Conservation (phyloP, 2,888 invertebrate genomes). For the Sphaeridia pumilis region DNA sequence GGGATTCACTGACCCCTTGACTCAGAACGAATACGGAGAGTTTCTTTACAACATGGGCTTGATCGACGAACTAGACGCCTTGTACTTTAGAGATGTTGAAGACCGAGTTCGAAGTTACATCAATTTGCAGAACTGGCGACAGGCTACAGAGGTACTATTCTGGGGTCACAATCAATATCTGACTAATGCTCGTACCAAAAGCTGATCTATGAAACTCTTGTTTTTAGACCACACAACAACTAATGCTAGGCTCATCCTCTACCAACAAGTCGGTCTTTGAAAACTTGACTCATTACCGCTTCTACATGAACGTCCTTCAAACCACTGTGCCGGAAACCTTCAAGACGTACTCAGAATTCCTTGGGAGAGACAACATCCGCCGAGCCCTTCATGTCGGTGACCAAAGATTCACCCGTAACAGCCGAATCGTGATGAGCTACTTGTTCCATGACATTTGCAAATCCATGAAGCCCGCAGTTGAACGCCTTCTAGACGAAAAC, state of each 20-base stretch:
- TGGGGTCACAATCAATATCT: too few relatives aligned
- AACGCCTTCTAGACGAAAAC: slow-evolving; percentile 48
- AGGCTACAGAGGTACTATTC: slow-evolving; percentile 25
- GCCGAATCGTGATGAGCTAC: slow-evolving; percentile 40
- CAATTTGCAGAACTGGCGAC: slow-evolving; percentile 24
- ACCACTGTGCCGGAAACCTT: slow-evolving; percentile 21
- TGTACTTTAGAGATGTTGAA: slow-evolving; percentile 48
- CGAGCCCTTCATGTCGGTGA: slow-evolving; percentile 5
- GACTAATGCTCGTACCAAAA: too few relatives aligned
- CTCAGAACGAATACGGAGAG: slow-evolving; percentile 63
- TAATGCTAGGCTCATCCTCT: slow-evolving; percentile 19
- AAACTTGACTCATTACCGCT: slow-evolving; percentile 25
- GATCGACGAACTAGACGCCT: slow-evolving; percentile 52
- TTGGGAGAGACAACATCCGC: slow-evolving; percentile 20
- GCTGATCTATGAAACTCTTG: not conserved
- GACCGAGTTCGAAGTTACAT: slow-evolving; percentile 24
- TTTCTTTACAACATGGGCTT: slow-evolving; percentile 68
- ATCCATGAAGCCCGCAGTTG: slow-evolving; percentile 52
- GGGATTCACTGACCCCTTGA: slow-evolving; percentile 63
- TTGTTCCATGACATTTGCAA: slow-evolving; percentile 67
- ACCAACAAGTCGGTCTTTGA: slow-evolving; percentile 20
- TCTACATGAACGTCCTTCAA: slow-evolving; percentile 28
- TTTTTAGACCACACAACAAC: slow-evolving; percentile 18
- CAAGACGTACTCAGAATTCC: slow-evolving; percentile 23
- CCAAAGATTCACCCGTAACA: slow-evolving; percentile 26